A percentile compares a stretch with the other conserved stretches of the same genome.
phyloP scores from a whole-genome alignment of 2,888 invertebrate genomes.

The Tortricodes alternella region DNA sequence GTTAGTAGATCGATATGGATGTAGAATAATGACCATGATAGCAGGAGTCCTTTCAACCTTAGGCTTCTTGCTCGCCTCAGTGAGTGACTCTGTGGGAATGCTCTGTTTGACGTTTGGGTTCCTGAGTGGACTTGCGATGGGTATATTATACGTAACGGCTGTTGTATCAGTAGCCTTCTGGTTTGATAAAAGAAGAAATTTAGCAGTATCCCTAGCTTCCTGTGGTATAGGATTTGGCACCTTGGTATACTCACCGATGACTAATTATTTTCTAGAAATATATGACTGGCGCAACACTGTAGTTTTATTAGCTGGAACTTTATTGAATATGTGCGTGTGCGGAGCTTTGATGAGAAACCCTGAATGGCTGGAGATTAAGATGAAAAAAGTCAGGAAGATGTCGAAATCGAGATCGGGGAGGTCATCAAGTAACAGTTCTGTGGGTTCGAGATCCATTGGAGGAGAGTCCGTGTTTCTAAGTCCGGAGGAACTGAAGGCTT shows the following conservation, averaged over 20 bases:
- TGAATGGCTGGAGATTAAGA: slow-evolving; percentile 88
- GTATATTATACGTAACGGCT: slow-evolving; percentile 92
- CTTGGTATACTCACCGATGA: slow-evolving; percentile 92
- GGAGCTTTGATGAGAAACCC: slow-evolving; percentile 94
- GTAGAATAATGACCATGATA: slow-evolving; percentile 87
- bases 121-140: slow-evolving; percentile 91
- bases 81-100: slow-evolving; percentile 87
- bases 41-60: slow-evolving; percentile 87
- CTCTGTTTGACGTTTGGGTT: slow-evolving; percentile 92
- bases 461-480: slow-evolving; percentile 79
- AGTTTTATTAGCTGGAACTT: slow-evolving; percentile 89
- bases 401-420: slow-evolving; percentile 65
- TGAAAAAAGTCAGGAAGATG: slow-evolving; percentile 75
- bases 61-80: slow-evolving; percentile 89
- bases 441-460: slow-evolving; percentile 74
- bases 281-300: slow-evolving; percentile 93
- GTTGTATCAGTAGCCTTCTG: slow-evolving; percentile 96
- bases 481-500: slow-evolving; percentile 84
- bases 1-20: slow-evolving; percentile 92
- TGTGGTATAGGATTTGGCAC: slow-evolving; percentile 95
- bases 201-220: slow-evolving; percentile 93
- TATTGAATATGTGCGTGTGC: slow-evolving; percentile 93
- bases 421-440: slow-evolving; percentile 76
- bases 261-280: slow-evolving; percentile 86
- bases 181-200: slow-evolving; percentile 93